A percentile compares a stretch with the other conserved stretches of the same genome.
Conservation (phyloP, 2,797 vertebrate species). For the Anableps anableps region DNA sequence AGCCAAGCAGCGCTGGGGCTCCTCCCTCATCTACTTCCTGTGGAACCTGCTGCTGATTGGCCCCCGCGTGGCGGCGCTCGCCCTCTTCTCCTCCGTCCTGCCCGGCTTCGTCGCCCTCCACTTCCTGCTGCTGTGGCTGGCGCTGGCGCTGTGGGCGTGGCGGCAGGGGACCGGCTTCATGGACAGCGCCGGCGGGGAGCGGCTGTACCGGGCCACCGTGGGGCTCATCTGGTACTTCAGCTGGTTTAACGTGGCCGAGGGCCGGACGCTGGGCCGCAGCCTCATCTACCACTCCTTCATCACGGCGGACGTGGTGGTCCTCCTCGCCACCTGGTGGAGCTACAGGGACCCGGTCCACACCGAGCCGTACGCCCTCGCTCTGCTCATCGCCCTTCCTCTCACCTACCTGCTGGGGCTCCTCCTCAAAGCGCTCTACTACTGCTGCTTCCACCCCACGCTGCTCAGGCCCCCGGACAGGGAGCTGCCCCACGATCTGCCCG, state of each 20-base stretch:
- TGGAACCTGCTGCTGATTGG: slow-evolving; percentile 94
- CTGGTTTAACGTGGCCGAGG: slow-evolving; percentile 92
- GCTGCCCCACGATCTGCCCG: slow-evolving; percentile 61
- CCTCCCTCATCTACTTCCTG: slow-evolving; percentile 87
- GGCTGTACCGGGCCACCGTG: slow-evolving; percentile 89
- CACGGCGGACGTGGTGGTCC: slow-evolving; percentile 79
- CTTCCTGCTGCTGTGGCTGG: slow-evolving; percentile 84
- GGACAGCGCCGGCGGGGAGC: slow-evolving; percentile 82
- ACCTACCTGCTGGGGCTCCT: slow-evolving; percentile 83
- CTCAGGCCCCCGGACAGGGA: slow-evolving; percentile 50
- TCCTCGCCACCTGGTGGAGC: slow-evolving; percentile 82
- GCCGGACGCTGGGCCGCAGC: slow-evolving; percentile 83
- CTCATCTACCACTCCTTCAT: slow-evolving; percentile 89
- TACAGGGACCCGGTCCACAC: slow-evolving; percentile 59
- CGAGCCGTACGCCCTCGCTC: slow-evolving; percentile 27
- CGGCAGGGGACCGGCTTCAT: slow-evolving; percentile 89
- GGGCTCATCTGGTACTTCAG: slow-evolving; percentile 95
- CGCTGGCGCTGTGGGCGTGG: slow-evolving; percentile 87
- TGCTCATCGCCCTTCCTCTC: slow-evolving; percentile 68
- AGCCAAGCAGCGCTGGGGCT: slow-evolving; percentile 78
- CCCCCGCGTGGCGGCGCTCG: slow-evolving; percentile 83
- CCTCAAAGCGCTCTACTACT: slow-evolving; percentile 87
- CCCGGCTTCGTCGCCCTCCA: slow-evolving; percentile 78
- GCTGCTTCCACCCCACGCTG: slow-evolving; percentile 86
- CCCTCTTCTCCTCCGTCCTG: slow-evolving; percentile 87